Conservation (phyloP, 2,113 vertebrate genomes). For the Hyla sarda region DNA sequence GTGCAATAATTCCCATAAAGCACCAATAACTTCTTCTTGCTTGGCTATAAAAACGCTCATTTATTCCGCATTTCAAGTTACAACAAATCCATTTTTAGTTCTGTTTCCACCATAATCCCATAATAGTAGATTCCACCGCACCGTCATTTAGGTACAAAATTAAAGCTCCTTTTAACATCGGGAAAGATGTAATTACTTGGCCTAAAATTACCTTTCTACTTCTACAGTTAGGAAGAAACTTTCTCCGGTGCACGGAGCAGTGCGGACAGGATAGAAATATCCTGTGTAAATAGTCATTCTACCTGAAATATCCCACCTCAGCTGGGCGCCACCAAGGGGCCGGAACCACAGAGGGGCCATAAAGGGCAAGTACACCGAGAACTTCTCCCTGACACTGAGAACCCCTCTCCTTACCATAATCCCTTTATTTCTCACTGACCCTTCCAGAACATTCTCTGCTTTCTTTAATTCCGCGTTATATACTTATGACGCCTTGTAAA, state of each 20-base stretch:
- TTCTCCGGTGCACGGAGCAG: slow-evolving; percentile 3
- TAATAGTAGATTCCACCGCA: slow-evolving; percentile 39
- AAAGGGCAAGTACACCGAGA: background rate
- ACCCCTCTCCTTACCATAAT: background rate
- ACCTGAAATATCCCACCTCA: slow-evolving; percentile 21
- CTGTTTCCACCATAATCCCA: slow-evolving; percentile 11
- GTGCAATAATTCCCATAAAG: background rate
- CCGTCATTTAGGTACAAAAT: slow-evolving; percentile 53
- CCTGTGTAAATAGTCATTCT: slow-evolving; percentile 14
- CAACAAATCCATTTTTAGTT: slow-evolving; percentile 4
- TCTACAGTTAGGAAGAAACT: slow-evolving; percentile 6
- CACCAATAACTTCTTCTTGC: background rate
- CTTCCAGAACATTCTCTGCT: background rate
- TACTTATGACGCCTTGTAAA: background rate
- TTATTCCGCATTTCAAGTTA: background rate
- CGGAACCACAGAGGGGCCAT: background rate
- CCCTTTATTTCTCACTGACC: background rate
- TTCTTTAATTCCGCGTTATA: background rate
- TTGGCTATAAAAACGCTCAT: background rate
- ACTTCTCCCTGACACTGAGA: no score
- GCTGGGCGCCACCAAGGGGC: background rate
- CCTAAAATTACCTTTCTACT: slow-evolving; percentile 43
- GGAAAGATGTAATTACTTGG: slow-evolving; percentile 43
- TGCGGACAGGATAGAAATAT: slow-evolving; percentile 31
- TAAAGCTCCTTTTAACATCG: slow-evolving; percentile 51